Percentiles rank a stretch among this genome's conserved stretches.
These are phyloP conservation scores for Acleris emargana DNA, from an alignment of 2,888 invertebrate genomes.

Conservation along the genomic window DNA sequence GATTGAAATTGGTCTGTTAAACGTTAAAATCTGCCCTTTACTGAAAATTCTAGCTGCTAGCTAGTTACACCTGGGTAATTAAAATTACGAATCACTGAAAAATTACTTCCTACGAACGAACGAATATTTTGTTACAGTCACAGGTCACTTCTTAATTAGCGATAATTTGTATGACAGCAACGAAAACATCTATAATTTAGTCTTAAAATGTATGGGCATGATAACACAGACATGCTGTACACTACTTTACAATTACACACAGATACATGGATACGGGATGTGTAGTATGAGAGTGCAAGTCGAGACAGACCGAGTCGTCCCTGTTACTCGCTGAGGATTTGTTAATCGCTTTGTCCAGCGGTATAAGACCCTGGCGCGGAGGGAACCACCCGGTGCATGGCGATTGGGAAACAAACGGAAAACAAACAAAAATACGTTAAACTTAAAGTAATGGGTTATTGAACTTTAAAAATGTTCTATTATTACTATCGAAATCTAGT, in stretches of 20 bases:
- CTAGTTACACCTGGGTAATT: conserved; percentile 16
- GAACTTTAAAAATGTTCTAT: conserved; percentile 53
- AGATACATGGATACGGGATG: conserved; percentile 64
- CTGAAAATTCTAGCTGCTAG: conserved; percentile 36
- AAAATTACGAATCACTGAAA: conserved; percentile 16
- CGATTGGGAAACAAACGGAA: conserved; percentile 69
- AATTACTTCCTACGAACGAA: conserved; percentile 23
- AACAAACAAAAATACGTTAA: conserved; percentile 63
- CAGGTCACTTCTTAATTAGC: conserved; percentile 28
- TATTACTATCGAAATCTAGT: conserved; percentile 70
- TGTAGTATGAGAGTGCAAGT: conserved; percentile 64
- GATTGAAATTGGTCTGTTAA: background rate
- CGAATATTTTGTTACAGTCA: conserved; percentile 17
- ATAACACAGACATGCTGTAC: conserved; percentile 73
- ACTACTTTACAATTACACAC: conserved; percentile 73
- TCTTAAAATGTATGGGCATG: conserved; percentile 46
- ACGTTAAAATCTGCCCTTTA: conserved; percentile 31
- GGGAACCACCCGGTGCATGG: conserved; percentile 68
- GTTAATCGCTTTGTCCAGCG: conserved; percentile 82
- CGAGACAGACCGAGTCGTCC: conserved; percentile 81
- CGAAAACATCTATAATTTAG: conserved; percentile 28
- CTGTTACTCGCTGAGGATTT: conserved; percentile 78
- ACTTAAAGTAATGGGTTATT: conserved; percentile 60
- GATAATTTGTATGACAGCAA: conserved; percentile 18
- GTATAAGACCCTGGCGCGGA: conserved; percentile 78